Evolutionary conservation across 2,888 invertebrate species (phyloP).

Genomic region (Andrena bucephala): DNA sequence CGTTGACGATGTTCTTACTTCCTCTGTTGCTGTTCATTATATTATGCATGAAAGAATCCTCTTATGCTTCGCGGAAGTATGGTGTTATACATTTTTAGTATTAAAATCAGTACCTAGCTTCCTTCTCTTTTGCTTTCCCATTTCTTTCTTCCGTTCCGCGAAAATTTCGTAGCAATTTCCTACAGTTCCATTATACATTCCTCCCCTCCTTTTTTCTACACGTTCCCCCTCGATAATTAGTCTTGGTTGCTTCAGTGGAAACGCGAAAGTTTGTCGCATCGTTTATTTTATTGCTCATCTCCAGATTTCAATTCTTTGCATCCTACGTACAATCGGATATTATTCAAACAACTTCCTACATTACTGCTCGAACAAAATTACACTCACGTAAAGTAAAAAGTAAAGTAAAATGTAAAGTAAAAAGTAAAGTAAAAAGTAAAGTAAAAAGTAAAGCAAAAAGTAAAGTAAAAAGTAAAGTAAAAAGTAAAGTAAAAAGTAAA

Average conservation of each 20-base stretch:
- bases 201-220: not conserved
- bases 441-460: too few relatives aligned
- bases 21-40: not conserved
- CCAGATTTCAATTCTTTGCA: too few relatives aligned
- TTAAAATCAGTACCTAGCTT: conserved; percentile 3
- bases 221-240: not conserved
- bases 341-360: too few relatives aligned
- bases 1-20: not conserved
- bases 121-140: not conserved
- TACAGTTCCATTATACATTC: conserved; percentile 7
- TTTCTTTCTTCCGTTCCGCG: not conserved
- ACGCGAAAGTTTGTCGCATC: not conserved
- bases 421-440: too few relatives aligned
- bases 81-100: not conserved
- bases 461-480: too few relatives aligned
- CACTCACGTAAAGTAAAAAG: too few relatives aligned
- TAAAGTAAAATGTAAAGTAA: too few relatives aligned
- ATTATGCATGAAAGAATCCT: conserved; percentile 3
- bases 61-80: not conserved
- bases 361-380: too few relatives aligned
- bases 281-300: too few relatives aligned
- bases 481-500: too few relatives aligned
- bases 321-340: too few relatives aligned
- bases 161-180: conserved; percentile 23
- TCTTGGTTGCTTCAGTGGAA: not conserved